Evolutionary conservation across 2,113 vertebrate species (phyloP).

Genomic region (Sisor rabdophorus): DNA sequence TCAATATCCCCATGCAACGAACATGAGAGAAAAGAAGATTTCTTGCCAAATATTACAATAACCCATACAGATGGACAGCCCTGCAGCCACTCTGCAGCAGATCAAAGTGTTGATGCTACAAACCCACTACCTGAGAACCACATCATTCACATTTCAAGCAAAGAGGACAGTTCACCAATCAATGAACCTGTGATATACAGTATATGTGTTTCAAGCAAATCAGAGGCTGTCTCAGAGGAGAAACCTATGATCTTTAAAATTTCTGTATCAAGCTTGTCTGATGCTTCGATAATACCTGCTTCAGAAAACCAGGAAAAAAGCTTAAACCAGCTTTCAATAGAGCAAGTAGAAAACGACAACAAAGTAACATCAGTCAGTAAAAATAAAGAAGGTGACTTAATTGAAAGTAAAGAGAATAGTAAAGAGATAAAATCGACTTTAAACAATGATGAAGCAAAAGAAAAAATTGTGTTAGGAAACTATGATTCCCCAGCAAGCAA

Average conservation of each 20-base stretch:
- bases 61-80: background rate
- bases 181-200: constrained; percentile 47
- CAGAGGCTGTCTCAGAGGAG: constrained; percentile 30
- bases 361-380: constrained; percentile 28
- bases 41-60: background rate
- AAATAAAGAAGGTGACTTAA: constrained; percentile 8
- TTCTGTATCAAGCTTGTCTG: constrained; percentile 35
- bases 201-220: constrained; percentile 34
- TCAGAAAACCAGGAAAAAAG: background rate
- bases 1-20: background rate
- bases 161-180: constrained; percentile 11
- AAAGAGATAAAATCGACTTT: constrained; percentile 14
- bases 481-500: background rate
- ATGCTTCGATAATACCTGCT: constrained; percentile 2
- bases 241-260: constrained; percentile 39
- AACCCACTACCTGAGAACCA: constrained; percentile 10
- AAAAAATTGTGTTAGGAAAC: constrained; percentile 29
- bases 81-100: background rate
- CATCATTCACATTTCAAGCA: constrained; percentile 20
- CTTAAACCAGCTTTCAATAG: constrained; percentile 29
- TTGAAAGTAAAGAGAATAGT: constrained; percentile 35
- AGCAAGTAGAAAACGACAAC: constrained; percentile 32
- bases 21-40: constrained; percentile 1
- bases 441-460: background rate
- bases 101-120: constrained; percentile 14